A percentile compares a stretch with the other conserved stretches of the same genome.
phyloP scores from a whole-genome alignment of 1,140 invertebrate species.

The Spodoptera litura region DNA sequence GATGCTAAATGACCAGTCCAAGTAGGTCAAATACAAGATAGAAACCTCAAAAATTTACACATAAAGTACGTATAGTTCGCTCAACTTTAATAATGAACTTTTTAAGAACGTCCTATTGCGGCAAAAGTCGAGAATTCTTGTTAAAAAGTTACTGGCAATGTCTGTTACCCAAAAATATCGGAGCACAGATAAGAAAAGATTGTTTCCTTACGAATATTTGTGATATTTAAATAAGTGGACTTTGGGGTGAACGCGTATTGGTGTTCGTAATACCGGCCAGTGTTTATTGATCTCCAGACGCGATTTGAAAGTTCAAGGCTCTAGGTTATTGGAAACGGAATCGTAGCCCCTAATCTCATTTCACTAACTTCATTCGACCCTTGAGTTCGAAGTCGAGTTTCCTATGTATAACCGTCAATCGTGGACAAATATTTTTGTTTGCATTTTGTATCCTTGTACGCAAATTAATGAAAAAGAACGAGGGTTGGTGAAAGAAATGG shows the following conservation, averaged over 20 bases:
- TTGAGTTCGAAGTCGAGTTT: background rate
- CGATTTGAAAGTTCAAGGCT: conserved; percentile 21
- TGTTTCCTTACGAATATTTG: background rate
- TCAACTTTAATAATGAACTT: background rate
- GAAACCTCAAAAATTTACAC: background rate
- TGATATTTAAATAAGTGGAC: background rate
- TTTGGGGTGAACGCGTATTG: background rate
- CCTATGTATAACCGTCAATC: background rate
- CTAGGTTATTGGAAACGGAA: conserved; percentile 25
- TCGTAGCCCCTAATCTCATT: conserved; percentile 23
- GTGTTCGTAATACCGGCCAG: conserved; percentile 12
- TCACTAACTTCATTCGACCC: conserved; percentile 9
- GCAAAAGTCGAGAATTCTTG: background rate
- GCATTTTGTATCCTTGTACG: background rate
- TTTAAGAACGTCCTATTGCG: background rate
- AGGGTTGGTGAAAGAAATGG: background rate
- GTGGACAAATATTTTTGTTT: background rate
- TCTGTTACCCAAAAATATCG: background rate
- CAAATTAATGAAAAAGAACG: background rate
- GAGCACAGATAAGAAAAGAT: background rate
- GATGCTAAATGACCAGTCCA: background rate
- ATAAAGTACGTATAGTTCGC: background rate
- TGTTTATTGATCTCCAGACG: conserved; percentile 23
- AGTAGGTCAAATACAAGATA: background rate
- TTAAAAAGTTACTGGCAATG: conserved; percentile 6